Conservation (phyloP, 2,113 vertebrate genomes). For the Ochotona curzoniae region DNA sequence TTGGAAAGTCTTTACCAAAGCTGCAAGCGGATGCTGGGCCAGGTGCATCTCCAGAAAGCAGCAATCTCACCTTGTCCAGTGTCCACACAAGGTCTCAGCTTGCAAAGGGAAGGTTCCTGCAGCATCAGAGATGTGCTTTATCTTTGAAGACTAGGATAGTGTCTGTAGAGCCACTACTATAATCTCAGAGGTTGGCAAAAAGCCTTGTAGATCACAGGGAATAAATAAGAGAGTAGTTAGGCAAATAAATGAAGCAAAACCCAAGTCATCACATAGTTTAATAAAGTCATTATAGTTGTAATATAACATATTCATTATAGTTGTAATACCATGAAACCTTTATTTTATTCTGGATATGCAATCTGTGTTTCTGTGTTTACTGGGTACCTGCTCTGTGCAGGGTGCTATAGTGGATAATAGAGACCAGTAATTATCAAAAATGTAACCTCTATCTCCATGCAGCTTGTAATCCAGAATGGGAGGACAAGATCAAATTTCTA, state of each 20-base stretch:
- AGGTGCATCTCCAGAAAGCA: not conserved
- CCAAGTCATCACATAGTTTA: not conserved
- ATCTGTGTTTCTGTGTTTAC: not conserved
- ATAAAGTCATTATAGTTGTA: not conserved
- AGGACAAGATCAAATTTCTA: not conserved
- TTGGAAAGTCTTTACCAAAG: not conserved
- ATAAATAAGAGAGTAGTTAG: not conserved
- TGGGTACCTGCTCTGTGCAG: not conserved
- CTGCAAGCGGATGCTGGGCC: not conserved
- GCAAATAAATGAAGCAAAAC: not conserved
- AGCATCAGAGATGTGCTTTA: not conserved
- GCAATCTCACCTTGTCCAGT: rapidly evolving
- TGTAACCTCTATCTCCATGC: not conserved
- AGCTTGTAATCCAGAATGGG: not conserved
- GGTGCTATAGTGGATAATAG: not conserved
- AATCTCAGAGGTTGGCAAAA: not conserved
- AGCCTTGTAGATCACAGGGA: not conserved
- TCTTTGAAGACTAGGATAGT: not conserved
- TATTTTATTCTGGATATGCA: not conserved
- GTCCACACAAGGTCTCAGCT: not conserved
- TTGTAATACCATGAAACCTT: not conserved
- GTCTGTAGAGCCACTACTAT: not conserved
- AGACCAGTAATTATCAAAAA: not conserved
- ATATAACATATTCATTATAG: not conserved
- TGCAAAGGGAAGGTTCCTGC: not conserved